These are phyloP conservation scores for Piliocolobus tephrosceles DNA, from an alignment of 2,113 vertebrate species.

Conservation along the genomic window DNA sequence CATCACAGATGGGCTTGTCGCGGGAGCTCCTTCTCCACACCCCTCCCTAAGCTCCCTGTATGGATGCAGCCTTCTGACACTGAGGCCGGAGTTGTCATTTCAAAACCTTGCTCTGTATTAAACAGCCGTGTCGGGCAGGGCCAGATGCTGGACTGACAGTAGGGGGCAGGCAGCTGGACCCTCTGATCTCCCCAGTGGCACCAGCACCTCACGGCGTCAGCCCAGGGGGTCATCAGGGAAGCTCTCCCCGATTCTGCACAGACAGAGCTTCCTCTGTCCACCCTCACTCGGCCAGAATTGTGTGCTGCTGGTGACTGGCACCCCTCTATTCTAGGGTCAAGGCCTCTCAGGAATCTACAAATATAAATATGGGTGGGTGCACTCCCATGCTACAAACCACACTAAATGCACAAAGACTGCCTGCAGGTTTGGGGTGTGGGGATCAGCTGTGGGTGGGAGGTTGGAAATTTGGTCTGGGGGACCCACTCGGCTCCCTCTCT, in stretches of 20 bases:
- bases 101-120: neutral
- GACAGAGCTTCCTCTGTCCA: neutral
- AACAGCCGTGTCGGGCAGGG: neutral
- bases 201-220: no score
- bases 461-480: neutral
- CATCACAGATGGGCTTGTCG: neutral
- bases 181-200: neutral
- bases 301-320: neutral
- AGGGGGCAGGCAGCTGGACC: neutral
- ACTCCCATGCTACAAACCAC: no score
- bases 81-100: neutral
- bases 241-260: neutral
- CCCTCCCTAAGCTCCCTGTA: neutral
- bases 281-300: neutral
- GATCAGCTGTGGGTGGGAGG: neutral
- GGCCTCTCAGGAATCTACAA: neutral
- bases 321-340: neutral
- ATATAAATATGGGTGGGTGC: neutral
- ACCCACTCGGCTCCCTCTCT: neutral
- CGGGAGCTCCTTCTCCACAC: neutral
- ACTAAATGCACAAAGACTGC: accelerated
- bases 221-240: neutral
- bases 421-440: neutral
- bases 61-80: neutral
- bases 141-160: no score